Base-by-base conservation (phyloP, 2,113 vertebrate genomes). In the Micromys minutus region DNA sequence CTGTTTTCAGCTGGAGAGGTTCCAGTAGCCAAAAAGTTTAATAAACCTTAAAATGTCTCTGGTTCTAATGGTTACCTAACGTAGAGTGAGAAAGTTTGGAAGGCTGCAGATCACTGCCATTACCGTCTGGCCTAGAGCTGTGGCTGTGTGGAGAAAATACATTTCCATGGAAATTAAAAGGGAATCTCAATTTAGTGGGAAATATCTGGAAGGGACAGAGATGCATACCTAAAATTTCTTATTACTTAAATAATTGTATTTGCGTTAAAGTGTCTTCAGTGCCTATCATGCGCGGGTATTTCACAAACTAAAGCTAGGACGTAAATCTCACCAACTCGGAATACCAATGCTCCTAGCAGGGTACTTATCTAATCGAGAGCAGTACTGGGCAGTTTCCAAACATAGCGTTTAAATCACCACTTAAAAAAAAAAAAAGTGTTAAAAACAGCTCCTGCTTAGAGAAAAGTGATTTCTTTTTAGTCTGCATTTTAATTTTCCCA, bases 1-100 rank as follows among this genome's bases (percentile, higher is more conserved):
- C n/a, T 89, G 34, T 89, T 34, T 63, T 81, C 45, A 77, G 0
- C 85, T 96, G 83, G 50, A 89, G 92, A 55, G 26, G 84, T 67
- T 93, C 13, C 69, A 84, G 83, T 71, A 84, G 93, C 76, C 81
- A 69, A 83, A 83, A 74, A 79, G 55, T 95, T 89, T 94, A 86
- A 71, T 74, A 85, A 55, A 55, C 47, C 85, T 89, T 11, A 86
- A 90, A 81, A 69, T 90, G 10, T 91, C 89, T 55, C 42, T 59
- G 34, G 17, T 80, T 86, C 63, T 87, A 80, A 91, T 80, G 52
- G 24, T 91, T 94, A 71, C 24, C 45, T 93, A 93, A 80, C 93
- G 36, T 65, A 79, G 89, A 94, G 86, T 89, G 55, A 89, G 55
- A 74, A 57, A 75, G 45, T 94, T 55, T 87, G 31, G 55, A 95